Base-by-base conservation (phyloP, 1,140 invertebrate genomes). In the Neuroterus valhalla region DNA sequence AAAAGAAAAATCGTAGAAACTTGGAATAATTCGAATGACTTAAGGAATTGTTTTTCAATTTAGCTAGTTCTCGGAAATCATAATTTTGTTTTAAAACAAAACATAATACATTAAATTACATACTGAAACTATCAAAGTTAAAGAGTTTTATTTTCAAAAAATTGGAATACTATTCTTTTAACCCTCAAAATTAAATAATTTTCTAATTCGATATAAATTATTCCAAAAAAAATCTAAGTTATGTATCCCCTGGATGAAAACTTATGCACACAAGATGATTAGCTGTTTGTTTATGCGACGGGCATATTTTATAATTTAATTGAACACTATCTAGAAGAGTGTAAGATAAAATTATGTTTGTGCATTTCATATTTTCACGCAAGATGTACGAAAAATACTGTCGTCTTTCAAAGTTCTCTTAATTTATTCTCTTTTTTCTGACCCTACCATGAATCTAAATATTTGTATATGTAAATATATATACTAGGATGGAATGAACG, bases 331-430 rank as follows among this genome's bases (percentile, higher is more conserved):
- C 55, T 62, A 62, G 50, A 55, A 38, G 15, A 62, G 55, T 62
- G 55, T 26, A 12, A 62, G 55, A 62, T 62, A 31, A 62, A 62
- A 62, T 23, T 62, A 62, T 31, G 31, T 62, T 55, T 62, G 55
- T 62, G 55, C 55, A 31, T 62, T 62, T 62, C 14, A 14, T 55
- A 31, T 55, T 55, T 55, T 14, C 55, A 62, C 21, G 55, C 31
- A 23, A 38, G n/a, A 62, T 62, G 55, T 62, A 62, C 31, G 23
- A 62, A 62, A 62, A 62, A 62, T 62, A 62, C 55, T 62, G 55
- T 62, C 23, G 26, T 6, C 55, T 62, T n/a, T 62, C 55, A 62
- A 62, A 62, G 31, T 31, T 62, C 55, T 62, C 55, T n/a, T 31
- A 31, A 62, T 15, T 38, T 3, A 21, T 26, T 23, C 52, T 21